Evolutionary conservation across 2,888 invertebrate species (phyloP).

Genomic region (Sacculina carcini): DNA sequence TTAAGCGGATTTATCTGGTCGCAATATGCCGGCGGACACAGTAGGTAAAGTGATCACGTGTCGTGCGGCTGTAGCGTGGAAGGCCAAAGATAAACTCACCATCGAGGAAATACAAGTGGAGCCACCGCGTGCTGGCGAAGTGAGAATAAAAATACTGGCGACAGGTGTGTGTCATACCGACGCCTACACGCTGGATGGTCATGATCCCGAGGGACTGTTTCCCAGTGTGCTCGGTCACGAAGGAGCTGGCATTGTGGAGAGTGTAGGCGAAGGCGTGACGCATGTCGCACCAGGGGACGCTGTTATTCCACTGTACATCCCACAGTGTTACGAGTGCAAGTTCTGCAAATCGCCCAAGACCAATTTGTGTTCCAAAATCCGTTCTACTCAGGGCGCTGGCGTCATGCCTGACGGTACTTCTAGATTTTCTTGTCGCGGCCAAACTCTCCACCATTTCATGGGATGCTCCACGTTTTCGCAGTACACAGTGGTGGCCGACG

Average conservation of each 20-base stretch:
- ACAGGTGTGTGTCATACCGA: conserved; percentile 81
- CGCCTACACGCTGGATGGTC: conserved; percentile 57
- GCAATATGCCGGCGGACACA: too few relatives aligned
- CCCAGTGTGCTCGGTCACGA: conserved; percentile 89
- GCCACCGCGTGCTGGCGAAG: conserved; percentile 80
- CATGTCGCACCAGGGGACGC: conserved; percentile 37
- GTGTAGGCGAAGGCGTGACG: conserved; percentile 62
- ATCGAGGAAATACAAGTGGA: conserved; percentile 82
- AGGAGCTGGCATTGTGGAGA: conserved; percentile 88
- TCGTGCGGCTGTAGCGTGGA: conserved; percentile 91
- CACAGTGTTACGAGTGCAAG: conserved; percentile 88
- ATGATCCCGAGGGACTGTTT: conserved; percentile 70
- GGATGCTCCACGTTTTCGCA: conserved; percentile 86
- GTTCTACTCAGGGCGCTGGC: conserved; percentile 48
- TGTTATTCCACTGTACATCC: conserved; percentile 87
- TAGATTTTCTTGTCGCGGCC: conserved; percentile 53
- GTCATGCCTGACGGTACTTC: conserved; percentile 75
- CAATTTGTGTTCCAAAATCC: conserved; percentile 83
- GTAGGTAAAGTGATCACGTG: conserved; percentile 58
- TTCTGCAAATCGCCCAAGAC: conserved; percentile 87
- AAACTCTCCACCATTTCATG: conserved; percentile 70
- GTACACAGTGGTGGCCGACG: conserved; percentile 78
- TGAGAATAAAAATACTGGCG: conserved; percentile 28
- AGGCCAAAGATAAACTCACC: conserved; percentile 55
- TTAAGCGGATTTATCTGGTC: too few relatives aligned